Base-by-base conservation (phyloP, 2,888 invertebrate genomes). In the Callosobruchus maculatus region DNA sequence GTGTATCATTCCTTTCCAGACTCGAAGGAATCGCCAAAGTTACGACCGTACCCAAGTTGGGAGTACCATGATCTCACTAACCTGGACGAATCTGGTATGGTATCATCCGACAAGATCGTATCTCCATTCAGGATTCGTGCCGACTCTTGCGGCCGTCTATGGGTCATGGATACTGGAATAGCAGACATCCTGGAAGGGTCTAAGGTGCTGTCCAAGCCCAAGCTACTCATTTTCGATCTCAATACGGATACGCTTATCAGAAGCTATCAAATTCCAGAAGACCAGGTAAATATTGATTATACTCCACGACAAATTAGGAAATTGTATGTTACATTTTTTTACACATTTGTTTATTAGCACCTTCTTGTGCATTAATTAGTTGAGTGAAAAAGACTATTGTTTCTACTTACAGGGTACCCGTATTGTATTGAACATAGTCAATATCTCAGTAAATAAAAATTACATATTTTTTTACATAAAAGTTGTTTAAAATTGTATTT, bases 21-120 rank as follows among this genome's bases (percentile, higher is more conserved):
- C 82, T 88, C 90, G 0, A 90, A 89, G 0, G 90, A 89, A 74
- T 92, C 93, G 4, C 95, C 95, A 0, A 88, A 90, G 67, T 85
- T 95, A 74, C 92, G 88, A n/a, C 95, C 95, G 0, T 95, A 93
- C 80, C 95, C 95, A 0, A 93, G 91, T 80, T 95, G 95, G 95
- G 91, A 92, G 75, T 92, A 94, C 0, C 94, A 95, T 22, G 20
- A 21, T n/a, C 49, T 49, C 49, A 49, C 49, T 49, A 5, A 49
- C 13, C 4, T 82, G 91, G 92, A 70, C 71, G 72, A 31, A 79
- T 81, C 7, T 18, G 49, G 49, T 18, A 49, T 49, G 49, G 49
- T 49, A 3, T 74, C 78, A 22, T 80, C 79, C 31, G 90, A 87
- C 68, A 93, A 93, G 83, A 90, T 94, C 71, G 90, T 94, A 0